Percentiles rank a stretch among this genome's conserved stretches.
phyloP scores from a whole-genome alignment of 2,113 vertebrate genomes.

The Pseudolaguvia tuberculata region DNA sequence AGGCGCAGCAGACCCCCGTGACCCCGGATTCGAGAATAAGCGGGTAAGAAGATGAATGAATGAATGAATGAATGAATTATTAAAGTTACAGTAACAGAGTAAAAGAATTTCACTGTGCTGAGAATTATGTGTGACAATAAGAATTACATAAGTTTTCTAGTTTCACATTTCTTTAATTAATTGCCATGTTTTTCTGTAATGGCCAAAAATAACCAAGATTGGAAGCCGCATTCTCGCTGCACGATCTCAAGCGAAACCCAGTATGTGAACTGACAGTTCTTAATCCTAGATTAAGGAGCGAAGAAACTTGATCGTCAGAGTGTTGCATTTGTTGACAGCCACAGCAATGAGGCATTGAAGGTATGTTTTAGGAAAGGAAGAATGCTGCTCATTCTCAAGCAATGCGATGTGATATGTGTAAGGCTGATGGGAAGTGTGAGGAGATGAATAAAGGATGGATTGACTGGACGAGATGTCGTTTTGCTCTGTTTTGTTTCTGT shows the following conservation, averaged over 20 bases:
- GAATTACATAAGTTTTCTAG: no score
- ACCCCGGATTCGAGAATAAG: no score
- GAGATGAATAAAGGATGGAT: neutral
- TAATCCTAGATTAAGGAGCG: neutral
- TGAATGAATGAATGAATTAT: no score
- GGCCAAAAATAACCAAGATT: no score
- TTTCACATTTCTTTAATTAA: no score
- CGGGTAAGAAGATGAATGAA: no score
- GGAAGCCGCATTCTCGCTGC: no score
- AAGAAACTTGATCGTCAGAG: neutral
- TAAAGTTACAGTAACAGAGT: no score
- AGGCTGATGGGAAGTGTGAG: neutral
- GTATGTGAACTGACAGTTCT: neutral
- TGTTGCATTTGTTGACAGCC: neutral
- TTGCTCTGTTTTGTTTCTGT: constrained; percentile 17
- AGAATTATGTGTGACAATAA: no score
- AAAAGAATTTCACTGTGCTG: no score
- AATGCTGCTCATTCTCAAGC: neutral
- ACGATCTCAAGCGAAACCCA: neutral
- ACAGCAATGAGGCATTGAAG: neutral
- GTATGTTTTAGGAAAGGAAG: constrained; percentile 1
- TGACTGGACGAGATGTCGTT: neutral
- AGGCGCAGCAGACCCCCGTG: no score
- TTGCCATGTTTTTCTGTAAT: no score
- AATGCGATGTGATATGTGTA: neutral